A percentile compares a stretch with the other conserved stretches of the same genome.
These are phyloP conservation scores for Sphaeramia orbicularis DNA, from an alignment of 2,797 vertebrate species.

Conservation along the genomic window DNA sequence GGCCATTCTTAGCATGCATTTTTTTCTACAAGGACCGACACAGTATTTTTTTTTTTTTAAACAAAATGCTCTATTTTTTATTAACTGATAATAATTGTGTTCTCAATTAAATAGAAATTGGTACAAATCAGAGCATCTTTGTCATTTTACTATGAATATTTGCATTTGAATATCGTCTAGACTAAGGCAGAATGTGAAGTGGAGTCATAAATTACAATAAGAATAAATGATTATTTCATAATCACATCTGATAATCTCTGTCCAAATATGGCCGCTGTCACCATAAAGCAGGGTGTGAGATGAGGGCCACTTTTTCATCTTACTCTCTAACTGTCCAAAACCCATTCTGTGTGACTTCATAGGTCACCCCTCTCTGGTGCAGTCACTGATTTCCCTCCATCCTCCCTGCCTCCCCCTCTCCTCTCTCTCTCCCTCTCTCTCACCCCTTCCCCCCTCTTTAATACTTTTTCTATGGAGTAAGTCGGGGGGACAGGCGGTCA, in stretches of 20 bases:
- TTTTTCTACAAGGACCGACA: too few relatives aligned
- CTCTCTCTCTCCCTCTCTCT: not conserved
- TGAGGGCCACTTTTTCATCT: conserved; percentile 75
- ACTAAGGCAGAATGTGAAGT: conserved; percentile 40
- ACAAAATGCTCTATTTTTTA: not conserved
- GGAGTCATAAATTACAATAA: conserved; percentile 65
- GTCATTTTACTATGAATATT: conserved; percentile 13
- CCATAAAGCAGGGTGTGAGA: conserved; percentile 37
- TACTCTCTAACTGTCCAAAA: conserved; percentile 72
- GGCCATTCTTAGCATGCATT: too few relatives aligned
- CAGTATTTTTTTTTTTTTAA: too few relatives aligned
- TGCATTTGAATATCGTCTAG: conserved; percentile 65
- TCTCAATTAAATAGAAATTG: not conserved
- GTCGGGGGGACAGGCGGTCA: conserved; percentile 89
- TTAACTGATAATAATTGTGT: not conserved
- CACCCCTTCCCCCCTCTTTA: conserved; percentile 46
- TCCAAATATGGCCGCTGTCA: conserved; percentile 70
- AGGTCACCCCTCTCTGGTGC: conserved; percentile 79
- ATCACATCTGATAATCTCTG: conserved; percentile 74
- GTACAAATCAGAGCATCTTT: too few relatives aligned
- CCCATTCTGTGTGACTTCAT: conserved; percentile 72
- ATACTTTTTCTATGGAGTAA: conserved; percentile 85
- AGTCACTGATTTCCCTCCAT: conserved; percentile 53
- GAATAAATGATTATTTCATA: conserved; percentile 58
- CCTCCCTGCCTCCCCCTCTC: not conserved